Evolutionary conservation across 1,140 invertebrate genomes (phyloP), one percentile per base, ranked within the genome.

Genomic region (Trachymyrmex septentrionalis): DNA sequence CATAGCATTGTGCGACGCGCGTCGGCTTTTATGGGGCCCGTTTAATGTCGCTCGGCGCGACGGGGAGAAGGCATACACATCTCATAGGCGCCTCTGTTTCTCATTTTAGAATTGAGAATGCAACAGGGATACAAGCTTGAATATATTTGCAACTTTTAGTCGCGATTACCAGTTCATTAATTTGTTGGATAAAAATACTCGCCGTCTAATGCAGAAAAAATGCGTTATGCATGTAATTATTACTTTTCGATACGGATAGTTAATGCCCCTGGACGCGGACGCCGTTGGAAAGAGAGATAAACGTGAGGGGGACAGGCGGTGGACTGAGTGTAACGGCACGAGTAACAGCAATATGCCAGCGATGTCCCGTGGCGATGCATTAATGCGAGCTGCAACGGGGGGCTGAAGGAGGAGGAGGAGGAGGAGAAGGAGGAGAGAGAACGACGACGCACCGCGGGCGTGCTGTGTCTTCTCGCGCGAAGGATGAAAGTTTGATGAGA

Each of bases 401-500:
- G 24, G 50, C 21, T 38, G 3, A 44, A 14, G 3, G 5, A n/a
- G n/a, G 2, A 48, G 38, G 14, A 44, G 38, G 38, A 2, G 30
- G 4, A 34, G 5, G 12, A 5, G 3, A 38, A 19, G 53, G 53
- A n/a, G 19, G 59, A 21, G 30, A 44, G 73, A 19, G 27, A 80
- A 55, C 44, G n/a, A 55, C 44, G n/a, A 14, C 5, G 50, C 82
- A 59, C 77, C 24, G 59, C 87, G 59, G 84, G 87, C 55, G 76
- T 61, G 73, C 63, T 21, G 21, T 24, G 82, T 86, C 82, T 86
- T 87, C 80, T 84, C 85, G 88, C 85, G 72, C 71, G 64, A 64
- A 86, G 61, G 77, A 91, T 89, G 78, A 89, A 88, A 91, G 61
- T 88, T 91, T 91, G 90, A 91, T 90, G 90, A 86, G 84, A 91